Conservation (phyloP, 1,140 invertebrate genomes). For the Dryas iulia region DNA sequence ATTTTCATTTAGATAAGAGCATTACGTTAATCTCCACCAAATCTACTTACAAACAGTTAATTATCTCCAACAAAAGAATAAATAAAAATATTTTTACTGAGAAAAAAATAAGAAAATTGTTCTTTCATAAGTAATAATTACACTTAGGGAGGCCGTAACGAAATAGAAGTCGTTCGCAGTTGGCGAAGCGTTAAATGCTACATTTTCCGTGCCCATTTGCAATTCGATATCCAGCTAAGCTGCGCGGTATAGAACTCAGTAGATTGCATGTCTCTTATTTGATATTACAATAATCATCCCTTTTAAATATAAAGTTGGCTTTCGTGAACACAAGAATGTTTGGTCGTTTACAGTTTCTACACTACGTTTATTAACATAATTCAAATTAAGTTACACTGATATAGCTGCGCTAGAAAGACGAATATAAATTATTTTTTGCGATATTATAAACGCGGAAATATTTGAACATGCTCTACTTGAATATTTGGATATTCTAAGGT, state of each 20-base stretch:
- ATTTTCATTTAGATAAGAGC: no score
- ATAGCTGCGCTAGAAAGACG: no score
- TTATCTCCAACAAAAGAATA: not conserved
- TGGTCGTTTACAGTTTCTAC: no score
- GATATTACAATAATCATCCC: conserved; percentile 65
- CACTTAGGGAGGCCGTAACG: conserved; percentile 34
- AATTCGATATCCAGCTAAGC: conserved; percentile 75
- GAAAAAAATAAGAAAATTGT: not conserved
- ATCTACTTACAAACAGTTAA: no score
- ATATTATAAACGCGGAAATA: no score
- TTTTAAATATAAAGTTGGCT: conserved; percentile 47
- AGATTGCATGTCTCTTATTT: conserved; percentile 58
- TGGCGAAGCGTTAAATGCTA: conserved; percentile 72
- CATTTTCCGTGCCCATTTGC: conserved; percentile 73
- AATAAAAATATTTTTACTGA: not conserved
- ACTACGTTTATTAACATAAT: no score
- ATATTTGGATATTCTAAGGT: no score
- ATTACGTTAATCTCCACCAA: no score
- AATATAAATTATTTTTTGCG: no score
- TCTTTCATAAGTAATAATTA: not conserved
- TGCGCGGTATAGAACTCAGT: conserved; percentile 60
- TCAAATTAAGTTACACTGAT: no score
- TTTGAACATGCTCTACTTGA: no score
- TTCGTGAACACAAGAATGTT: no score
- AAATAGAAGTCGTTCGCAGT: conserved; percentile 62